Conservation (phyloP, 2,797 vertebrate species). For the Oreonectes daqikongensis region DNA sequence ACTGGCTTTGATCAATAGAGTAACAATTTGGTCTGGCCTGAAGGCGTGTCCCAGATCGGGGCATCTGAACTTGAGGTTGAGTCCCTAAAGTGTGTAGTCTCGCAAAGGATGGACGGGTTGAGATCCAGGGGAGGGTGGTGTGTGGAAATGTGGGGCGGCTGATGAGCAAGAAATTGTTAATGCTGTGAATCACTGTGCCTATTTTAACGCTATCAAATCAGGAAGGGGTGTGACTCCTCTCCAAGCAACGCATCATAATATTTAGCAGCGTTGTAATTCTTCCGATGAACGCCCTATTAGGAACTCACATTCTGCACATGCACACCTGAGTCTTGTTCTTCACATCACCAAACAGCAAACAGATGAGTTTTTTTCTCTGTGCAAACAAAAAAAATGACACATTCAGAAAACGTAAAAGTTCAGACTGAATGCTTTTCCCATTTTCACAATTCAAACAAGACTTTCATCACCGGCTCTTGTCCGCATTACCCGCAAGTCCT, state of each 20-base stretch:
- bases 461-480: conserved; percentile 52
- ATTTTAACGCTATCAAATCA: conserved; percentile 69
- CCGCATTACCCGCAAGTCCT: conserved; percentile 28
- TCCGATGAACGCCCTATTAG: conserved; percentile 8
- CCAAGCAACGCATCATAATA: conserved; percentile 61
- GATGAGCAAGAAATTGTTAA: conserved; percentile 59
- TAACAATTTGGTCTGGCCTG: not conserved
- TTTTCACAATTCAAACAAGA: conserved; percentile 45
- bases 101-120: not conserved
- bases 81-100: conserved; percentile 46
- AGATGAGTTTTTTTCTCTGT: not conserved
- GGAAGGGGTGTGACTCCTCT: conserved; percentile 60
- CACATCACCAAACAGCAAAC: conserved; percentile 60
- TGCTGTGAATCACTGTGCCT: conserved; percentile 60
- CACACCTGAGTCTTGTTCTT: conserved; percentile 54
- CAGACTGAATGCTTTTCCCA: conserved; percentile 51
- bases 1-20: conserved; percentile 23
- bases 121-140: conserved; percentile 35
- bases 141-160: conserved; percentile 44
- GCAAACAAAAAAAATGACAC: conserved; percentile 35
- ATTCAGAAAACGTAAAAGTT: not conserved
- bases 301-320: conserved; percentile 57
- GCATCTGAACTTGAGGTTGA: conserved; percentile 39
- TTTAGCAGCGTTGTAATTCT: conserved; percentile 50
- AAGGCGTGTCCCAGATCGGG: not conserved